phyloP scores from a whole-genome alignment of 2,113 vertebrate species.

The Labeo catla region DNA sequence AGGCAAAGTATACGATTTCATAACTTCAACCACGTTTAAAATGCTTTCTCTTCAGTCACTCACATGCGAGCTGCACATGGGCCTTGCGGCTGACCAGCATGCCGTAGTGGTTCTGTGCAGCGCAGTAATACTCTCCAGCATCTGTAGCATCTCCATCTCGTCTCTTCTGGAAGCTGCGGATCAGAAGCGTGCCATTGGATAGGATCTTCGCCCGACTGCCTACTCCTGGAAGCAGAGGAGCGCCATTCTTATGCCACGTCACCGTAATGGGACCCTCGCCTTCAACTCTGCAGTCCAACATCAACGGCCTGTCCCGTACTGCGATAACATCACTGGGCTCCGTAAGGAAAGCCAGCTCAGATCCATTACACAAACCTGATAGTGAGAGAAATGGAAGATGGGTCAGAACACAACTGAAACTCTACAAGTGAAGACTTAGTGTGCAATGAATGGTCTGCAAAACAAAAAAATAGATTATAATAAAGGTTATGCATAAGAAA shows the following conservation, averaged over 20 bases:
- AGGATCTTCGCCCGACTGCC: slow-evolving; percentile 50
- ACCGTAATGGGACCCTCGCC: slow-evolving; percentile 57
- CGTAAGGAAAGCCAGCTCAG: slow-evolving; percentile 64
- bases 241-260: slow-evolving; percentile 63
- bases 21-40: neutral
- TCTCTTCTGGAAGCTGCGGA: slow-evolving; percentile 49
- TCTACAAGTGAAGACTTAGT: neutral
- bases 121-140: slow-evolving; percentile 59
- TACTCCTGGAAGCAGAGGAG: slow-evolving; percentile 26
- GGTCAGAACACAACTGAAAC: slow-evolving; percentile 18
- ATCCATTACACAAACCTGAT: slow-evolving; percentile 41
- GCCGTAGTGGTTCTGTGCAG: slow-evolving; percentile 62
- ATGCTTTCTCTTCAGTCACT: slow-evolving; percentile 46
- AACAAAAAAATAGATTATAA: neutral
- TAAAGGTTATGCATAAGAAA: neutral
- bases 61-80: slow-evolving; percentile 64
- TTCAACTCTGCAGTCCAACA: slow-evolving; percentile 65
- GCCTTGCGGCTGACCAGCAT: slow-evolving; percentile 66
- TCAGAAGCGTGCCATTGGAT: slow-evolving; percentile 61
- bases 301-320: slow-evolving; percentile 38
- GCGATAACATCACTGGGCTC: slow-evolving; percentile 66
- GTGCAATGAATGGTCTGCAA: neutral
- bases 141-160: slow-evolving; percentile 33
- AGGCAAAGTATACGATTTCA: neutral
- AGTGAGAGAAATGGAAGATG: slow-evolving; percentile 29